These are phyloP conservation scores for Blera fallax DNA, from an alignment of 2,888 invertebrate genomes.

Conservation along the genomic window DNA sequence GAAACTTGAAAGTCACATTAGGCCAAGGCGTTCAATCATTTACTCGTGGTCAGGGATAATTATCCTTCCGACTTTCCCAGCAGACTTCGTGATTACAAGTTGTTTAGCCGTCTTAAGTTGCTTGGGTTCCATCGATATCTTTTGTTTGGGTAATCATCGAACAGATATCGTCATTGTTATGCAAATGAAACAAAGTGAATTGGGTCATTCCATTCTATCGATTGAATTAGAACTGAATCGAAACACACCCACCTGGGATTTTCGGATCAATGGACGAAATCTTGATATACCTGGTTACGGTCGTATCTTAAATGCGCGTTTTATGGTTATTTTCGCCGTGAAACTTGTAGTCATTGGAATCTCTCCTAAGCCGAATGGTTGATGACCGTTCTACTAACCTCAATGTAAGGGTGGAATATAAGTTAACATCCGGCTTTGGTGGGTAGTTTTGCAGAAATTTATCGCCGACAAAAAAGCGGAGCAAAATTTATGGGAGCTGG, in stretches of 20 bases:
- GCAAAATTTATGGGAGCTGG: conserved; percentile 14
- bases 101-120: conserved; percentile 18
- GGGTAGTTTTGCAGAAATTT: conserved; percentile 33
- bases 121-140: conserved; percentile 18
- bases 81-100: conserved; percentile 40
- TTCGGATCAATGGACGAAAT: conserved; percentile 21
- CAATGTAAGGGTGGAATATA: conserved; percentile 6
- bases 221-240: conserved; percentile 10
- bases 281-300: not conserved
- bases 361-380: not conserved
- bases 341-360: not conserved
- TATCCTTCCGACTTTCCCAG: conserved; percentile 26
- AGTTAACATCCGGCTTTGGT: not conserved
- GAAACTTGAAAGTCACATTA: conserved; percentile 43
- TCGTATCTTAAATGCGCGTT: conserved; percentile 47
- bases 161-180: conserved; percentile 60
- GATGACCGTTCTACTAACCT: conserved; percentile 16
- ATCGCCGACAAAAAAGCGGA: conserved; percentile 27
- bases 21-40: conserved; percentile 55
- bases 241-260: conserved; percentile 34
- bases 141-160: conserved; percentile 66
- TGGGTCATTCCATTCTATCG: conserved; percentile 56
- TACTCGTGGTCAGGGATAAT: conserved; percentile 65
- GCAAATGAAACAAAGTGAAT: conserved; percentile 60
- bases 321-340: conserved; percentile 44